Evolutionary conservation across 2,888 invertebrate species (phyloP).

Genomic region (Ormyrus thymus): DNA sequence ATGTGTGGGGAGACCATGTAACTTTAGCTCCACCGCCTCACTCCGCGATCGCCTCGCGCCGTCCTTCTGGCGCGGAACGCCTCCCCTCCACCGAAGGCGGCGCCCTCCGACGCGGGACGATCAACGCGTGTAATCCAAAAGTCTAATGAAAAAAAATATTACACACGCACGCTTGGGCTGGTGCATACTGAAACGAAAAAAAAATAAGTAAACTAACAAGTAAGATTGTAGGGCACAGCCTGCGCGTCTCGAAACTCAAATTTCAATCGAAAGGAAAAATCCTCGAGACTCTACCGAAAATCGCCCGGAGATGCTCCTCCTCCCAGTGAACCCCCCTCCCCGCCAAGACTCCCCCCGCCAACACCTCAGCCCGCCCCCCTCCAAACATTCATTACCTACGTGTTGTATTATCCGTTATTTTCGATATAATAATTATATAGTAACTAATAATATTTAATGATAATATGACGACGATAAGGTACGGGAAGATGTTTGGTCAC

Average conservation of each 20-base stretch:
- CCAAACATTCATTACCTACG: constrained; percentile 69
- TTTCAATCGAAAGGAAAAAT: constrained; percentile 33
- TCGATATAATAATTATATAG: constrained; percentile 75
- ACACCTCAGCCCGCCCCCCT: constrained; percentile 54
- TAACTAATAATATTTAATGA: constrained; percentile 74
- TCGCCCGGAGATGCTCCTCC: constrained; percentile 53
- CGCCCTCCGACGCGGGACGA: constrained; percentile 37
- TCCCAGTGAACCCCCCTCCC: constrained; percentile 22
- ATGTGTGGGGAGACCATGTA: constrained; percentile 76
- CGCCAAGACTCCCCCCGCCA: constrained; percentile 24
- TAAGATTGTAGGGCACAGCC: constrained; percentile 37
- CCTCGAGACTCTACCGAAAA: constrained; percentile 42
- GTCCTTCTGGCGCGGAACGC: not conserved
- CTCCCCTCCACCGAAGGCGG: not conserved
- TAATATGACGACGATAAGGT: constrained; percentile 75
- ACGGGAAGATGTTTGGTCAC: constrained; percentile 74
- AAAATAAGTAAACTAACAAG: not conserved
- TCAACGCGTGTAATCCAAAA: constrained; percentile 52
- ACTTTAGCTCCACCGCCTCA: constrained; percentile 71
- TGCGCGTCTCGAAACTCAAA: constrained; percentile 44
- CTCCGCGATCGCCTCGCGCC: constrained; percentile 48
- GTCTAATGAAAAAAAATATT: constrained; percentile 9
- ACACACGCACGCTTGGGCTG: constrained; percentile 52
- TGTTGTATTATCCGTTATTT: constrained; percentile 76
- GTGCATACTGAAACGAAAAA: constrained; percentile 47